These are phyloP conservation scores for Frieseomelitta varia DNA, from an alignment of 1,140 invertebrate genomes.

Conservation along the genomic window DNA sequence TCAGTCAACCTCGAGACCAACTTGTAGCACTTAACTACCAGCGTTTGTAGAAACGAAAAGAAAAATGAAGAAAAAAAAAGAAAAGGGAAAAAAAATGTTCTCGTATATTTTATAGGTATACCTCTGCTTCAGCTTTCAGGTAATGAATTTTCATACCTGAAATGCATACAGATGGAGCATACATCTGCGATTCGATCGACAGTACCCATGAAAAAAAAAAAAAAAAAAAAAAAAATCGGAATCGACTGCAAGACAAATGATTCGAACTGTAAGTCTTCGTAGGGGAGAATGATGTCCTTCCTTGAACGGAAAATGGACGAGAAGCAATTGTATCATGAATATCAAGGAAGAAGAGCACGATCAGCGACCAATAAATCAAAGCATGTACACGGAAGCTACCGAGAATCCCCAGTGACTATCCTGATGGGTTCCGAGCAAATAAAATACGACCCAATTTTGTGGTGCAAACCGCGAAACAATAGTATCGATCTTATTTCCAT, in stretches of 20 bases:
- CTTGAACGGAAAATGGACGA: conserved; percentile 20
- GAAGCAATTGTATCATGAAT: conserved; percentile 49
- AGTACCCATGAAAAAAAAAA: not conserved
- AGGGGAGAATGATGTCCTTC: not conserved
- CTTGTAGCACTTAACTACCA: not conserved
- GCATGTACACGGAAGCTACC: conserved; percentile 44
- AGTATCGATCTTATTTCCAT: conserved; percentile 82
- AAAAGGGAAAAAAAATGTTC: too few relatives aligned
- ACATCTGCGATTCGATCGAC: conserved; percentile 3
- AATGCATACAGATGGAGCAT: not conserved
- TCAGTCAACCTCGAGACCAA: not conserved
- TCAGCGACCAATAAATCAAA: conserved; percentile 64
- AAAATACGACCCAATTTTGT: conserved; percentile 78
- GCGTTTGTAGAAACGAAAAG: not conserved
- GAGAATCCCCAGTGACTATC: conserved; percentile 33
- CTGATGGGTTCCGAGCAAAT: conserved; percentile 61
- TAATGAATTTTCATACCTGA: not conserved
- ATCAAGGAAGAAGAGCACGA: conserved; percentile 45
- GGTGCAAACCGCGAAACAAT: conserved; percentile 79
- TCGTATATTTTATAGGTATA: not conserved
- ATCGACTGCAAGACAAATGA: not conserved
- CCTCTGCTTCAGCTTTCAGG: too few relatives aligned
- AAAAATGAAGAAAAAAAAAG: too few relatives aligned
- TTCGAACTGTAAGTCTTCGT: too few relatives aligned
- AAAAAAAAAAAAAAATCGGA: conserved; percentile 26